These are phyloP conservation scores for Papilio machaon DNA, from an alignment of 1,140 invertebrate species.

Conservation along the genomic window DNA sequence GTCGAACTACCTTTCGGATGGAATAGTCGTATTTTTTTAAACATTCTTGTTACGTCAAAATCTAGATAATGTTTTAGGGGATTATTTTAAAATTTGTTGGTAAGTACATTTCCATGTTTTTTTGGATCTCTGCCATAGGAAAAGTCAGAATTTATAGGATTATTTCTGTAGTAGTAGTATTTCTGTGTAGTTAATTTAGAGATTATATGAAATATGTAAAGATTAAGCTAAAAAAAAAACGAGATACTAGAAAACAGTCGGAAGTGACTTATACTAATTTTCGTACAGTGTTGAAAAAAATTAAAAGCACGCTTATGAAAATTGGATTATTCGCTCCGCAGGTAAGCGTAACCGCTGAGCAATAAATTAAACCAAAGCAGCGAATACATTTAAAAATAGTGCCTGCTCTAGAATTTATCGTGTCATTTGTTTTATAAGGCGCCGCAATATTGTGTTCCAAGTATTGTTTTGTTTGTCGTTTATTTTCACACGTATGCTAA, in stretches of 20 bases:
- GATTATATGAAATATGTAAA: background rate
- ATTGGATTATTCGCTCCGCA: constrained; percentile 40
- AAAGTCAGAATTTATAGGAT: too few species aligned
- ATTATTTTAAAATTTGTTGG: background rate
- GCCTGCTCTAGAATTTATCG: constrained; percentile 50
- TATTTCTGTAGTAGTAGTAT: too few species aligned
- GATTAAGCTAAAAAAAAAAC: background rate
- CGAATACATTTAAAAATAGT: constrained; percentile 54
- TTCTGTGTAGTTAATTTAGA: too few species aligned
- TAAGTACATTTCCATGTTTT: too few species aligned
- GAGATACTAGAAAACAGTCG: background rate
- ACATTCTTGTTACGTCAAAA: background rate
- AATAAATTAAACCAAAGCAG: constrained; percentile 48
- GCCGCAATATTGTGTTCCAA: constrained; percentile 40
- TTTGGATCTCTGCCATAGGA: too few species aligned
- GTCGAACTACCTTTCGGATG: background rate
- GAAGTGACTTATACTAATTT: constrained; percentile 11
- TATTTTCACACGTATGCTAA: constrained; percentile 1
- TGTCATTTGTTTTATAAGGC: constrained; percentile 51
- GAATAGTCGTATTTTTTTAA: background rate
- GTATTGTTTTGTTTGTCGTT: background rate
- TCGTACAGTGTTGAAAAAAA: constrained; percentile 1
- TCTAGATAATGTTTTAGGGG: background rate
- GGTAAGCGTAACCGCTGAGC: constrained; percentile 46
- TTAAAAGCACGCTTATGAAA: constrained; percentile 32